A percentile compares a stretch with the other conserved stretches of the same genome.
phyloP scores from a whole-genome alignment of 2,113 vertebrate genomes.

The Pampusana beccarii region DNA sequence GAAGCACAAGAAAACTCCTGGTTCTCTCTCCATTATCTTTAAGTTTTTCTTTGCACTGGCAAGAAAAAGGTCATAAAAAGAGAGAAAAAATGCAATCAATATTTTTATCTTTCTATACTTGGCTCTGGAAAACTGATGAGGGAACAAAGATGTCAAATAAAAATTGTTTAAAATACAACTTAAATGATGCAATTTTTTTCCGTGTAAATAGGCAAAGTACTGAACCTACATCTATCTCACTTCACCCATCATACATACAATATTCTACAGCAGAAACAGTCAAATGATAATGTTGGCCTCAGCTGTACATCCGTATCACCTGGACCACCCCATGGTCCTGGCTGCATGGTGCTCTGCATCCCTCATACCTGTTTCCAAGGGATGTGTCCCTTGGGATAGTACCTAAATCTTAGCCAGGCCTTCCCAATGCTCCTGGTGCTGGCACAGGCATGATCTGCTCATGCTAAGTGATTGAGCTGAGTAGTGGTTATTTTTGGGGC shows the following conservation, averaged over 20 bases:
- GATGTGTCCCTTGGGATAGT: neutral
- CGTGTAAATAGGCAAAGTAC: neutral
- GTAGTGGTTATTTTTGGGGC: neutral
- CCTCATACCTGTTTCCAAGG: neutral
- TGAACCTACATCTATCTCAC: neutral
- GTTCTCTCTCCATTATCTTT: neutral
- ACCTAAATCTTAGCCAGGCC: neutral
- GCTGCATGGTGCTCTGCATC: neutral
- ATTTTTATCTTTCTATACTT: neutral
- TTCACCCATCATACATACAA: neutral
- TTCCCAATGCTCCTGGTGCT: neutral
- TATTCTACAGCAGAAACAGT: neutral
- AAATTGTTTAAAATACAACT: neutral
- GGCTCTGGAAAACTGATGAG: neutral
- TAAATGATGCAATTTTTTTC: neutral
- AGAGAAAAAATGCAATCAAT: neutral
- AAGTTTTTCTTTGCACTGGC: neutral
- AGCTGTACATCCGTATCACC: neutral
- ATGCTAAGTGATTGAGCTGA: neutral
- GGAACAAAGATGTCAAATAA: neutral
- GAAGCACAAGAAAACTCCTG: neutral
- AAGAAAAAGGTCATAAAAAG: neutral
- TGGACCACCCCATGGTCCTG: neutral
- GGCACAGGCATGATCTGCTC: fast-evolving
- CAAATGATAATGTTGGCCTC: neutral